Evolutionary conservation across 2,797 vertebrate genomes (phyloP).

Genomic region (Coranthus polyacanthus): DNA sequence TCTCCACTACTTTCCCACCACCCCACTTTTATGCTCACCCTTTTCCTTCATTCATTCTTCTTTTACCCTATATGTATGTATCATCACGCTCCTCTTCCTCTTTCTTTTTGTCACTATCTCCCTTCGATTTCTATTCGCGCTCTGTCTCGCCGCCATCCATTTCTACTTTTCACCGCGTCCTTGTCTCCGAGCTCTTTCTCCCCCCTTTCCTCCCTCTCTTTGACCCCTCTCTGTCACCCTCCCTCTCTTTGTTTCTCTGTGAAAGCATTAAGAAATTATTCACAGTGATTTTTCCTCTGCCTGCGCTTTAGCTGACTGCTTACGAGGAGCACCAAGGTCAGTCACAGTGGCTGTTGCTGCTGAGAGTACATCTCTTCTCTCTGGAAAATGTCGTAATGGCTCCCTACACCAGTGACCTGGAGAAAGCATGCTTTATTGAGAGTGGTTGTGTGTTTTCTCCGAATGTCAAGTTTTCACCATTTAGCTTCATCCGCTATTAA

Average conservation of each 20-base stretch:
- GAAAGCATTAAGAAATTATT: slow-evolving; percentile 73
- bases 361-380: slow-evolving; percentile 14
- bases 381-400: slow-evolving; percentile 6
- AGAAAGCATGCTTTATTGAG: not conserved
- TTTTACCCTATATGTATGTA: slow-evolving; percentile 52
- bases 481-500: not conserved
- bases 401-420: not conserved
- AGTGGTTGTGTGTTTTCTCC: not conserved
- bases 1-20: not conserved
- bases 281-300: slow-evolving; percentile 58
- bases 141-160: slow-evolving; percentile 33
- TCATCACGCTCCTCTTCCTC: slow-evolving; percentile 36
- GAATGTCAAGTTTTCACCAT: not conserved
- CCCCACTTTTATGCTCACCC: slow-evolving; percentile 27
- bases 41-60: slow-evolving; percentile 23
- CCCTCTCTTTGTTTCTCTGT: slow-evolving; percentile 37
- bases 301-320: slow-evolving; percentile 37
- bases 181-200: not conserved
- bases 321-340: slow-evolving; percentile 56
- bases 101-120: slow-evolving; percentile 10
- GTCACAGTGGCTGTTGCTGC: slow-evolving; percentile 25
- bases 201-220: not conserved
- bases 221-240: slow-evolving; percentile 15
- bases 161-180: slow-evolving; percentile 14
- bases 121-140: slow-evolving; percentile 34